Base-by-base conservation (phyloP, 2,888 invertebrate genomes). In the Drosophila dives region DNA sequence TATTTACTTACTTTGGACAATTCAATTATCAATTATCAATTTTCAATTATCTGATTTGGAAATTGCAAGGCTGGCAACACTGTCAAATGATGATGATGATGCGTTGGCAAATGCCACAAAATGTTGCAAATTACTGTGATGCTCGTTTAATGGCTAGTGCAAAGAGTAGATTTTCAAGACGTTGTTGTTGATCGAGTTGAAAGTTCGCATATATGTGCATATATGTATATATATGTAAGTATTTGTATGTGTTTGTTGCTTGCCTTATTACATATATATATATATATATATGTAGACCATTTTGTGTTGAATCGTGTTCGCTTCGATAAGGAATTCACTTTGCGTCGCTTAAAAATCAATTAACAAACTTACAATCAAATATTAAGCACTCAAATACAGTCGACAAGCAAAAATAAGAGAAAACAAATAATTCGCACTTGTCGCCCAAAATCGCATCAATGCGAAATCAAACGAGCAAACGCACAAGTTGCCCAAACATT, bases 401-500 rank as follows among this genome's bases (percentile, higher is more conserved):
- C 36, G 17, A 12, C 40, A 40, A 40, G n/a, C n/a, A n/a, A 29
- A 29, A 29, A 29, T 5, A 29, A 29, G 29, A 6, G 29, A 29
- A 29, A 29, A 29, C 29, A 29, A 29, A 29, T 29, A 29, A 29
- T 54, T 76, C 38, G 53, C 65, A 76, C 59, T 77, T 64, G 72
- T 66, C 70, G 55, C 78, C 60, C 70, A 67, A 67, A 67, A 65
- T 69, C 75, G 64, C 63, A 71, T 71, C 72, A 66, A 78, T 64
- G 72, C 58, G 42, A 66, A 64, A 78, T 61, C 68, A 40, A 65
- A 40, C 55, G 54, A 26, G 29, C 38, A 29, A 23, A 7, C 34
- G 23, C 10, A 34, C 38, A 29, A 50, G 17, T 50, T 50, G n/a
- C 29, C 50, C 64, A 75, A 63, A 64, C 68, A 50, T 32, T 50